phyloP scores from a whole-genome alignment of 2,113 vertebrate species.

The Notarius lentiginosus region DNA sequence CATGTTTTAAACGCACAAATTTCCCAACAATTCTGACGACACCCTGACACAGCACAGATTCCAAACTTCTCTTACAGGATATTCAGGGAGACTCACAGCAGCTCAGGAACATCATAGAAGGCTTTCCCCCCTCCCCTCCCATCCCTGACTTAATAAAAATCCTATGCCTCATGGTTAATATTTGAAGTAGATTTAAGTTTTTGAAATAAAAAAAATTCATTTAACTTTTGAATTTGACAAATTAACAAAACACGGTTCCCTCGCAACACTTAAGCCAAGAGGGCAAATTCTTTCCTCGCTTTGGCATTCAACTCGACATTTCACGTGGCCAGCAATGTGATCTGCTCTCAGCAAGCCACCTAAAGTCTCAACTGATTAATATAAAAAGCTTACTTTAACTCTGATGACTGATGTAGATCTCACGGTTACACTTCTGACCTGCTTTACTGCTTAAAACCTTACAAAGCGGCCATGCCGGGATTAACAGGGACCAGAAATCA shows the following conservation, averaged over 20 bases:
- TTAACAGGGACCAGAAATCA: not conserved
- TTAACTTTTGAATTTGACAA: not conserved
- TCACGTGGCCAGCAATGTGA: not conserved
- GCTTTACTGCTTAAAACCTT: not conserved
- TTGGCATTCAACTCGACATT: not conserved
- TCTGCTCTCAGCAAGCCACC: not conserved
- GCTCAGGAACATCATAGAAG: not conserved
- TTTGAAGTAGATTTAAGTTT: not conserved
- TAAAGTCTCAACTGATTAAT: not conserved
- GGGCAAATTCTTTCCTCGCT: not conserved
- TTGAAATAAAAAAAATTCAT: not conserved
- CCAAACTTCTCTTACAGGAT: not conserved
- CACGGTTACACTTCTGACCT: not conserved
- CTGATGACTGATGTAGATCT: not conserved
- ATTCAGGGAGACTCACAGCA: not conserved
- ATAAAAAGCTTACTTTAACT: not conserved
- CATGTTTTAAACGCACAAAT: not conserved
- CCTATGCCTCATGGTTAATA: not conserved
- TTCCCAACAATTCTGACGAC: not conserved
- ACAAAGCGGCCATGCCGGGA: not conserved
- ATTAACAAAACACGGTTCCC: not conserved
- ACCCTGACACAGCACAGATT: not conserved
- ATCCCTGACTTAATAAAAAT: not conserved
- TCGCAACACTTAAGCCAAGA: not conserved
- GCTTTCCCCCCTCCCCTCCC: too few species aligned